Base-by-base conservation (phyloP, 2,888 invertebrate genomes). In the Drosophila siamana region DNA sequence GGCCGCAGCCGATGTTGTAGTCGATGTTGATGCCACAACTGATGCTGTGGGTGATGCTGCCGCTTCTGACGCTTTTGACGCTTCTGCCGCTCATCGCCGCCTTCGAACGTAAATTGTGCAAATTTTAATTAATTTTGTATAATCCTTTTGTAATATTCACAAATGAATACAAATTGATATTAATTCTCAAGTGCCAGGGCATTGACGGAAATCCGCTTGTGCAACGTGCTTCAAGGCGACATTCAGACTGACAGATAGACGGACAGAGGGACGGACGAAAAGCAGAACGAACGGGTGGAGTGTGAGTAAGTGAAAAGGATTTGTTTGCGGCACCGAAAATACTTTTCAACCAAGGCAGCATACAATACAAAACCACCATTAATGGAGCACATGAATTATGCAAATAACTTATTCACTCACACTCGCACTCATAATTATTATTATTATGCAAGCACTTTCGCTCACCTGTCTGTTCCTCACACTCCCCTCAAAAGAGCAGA, bases 131-230 rank as follows among this genome's bases (percentile, higher is more conserved):
- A 83, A 83, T 83, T 83, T 83, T 81, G 82, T 81, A 78, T 83
- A 83, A 83, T 87, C 83, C 83, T 72, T 87, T 81, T 87, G 83
- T 83, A 83, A 83, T 83, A 87, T 83, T 85, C 83, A 87, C 87
- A 83, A 83, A 83, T 87, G 83, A 87, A 87, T 83, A 83, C 83
- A 83, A 87, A 83, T 83, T 83, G 87, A 81, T 87, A 83, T 83
- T 83, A 83, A 83, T 87, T 83, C 85, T 83, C 74, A 83, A 83
- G 83, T 70, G 80, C 66, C 62, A 48, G 74, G 74, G 64, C 74
- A 77, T 55, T 76, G 63, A 67, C 86, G 86, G 84, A 86, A 80
- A 81, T 69, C 85, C 85, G 77, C 72, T 61, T 72, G 63, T 62
- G 61, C 43, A 41, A 41, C 19, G 22, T 36, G 16, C 47, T 50